phyloP scores from a whole-genome alignment of 2,113 vertebrate species.

The Trogon surrucura region DNA sequence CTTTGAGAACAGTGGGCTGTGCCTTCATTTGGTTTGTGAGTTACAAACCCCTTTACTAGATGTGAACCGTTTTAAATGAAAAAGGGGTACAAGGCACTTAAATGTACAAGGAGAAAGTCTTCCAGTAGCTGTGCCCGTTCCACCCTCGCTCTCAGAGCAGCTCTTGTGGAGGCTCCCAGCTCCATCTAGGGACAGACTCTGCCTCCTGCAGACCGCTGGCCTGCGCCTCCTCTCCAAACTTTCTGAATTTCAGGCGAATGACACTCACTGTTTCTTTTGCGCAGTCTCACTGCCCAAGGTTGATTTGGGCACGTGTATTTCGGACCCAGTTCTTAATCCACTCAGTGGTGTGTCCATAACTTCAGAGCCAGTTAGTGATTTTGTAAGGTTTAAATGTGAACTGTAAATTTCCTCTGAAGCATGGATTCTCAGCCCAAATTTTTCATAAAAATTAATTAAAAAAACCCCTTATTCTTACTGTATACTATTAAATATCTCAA shows the following conservation, averaged over 20 bases:
- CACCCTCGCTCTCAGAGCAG: rapidly evolving
- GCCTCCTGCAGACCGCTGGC: not conserved
- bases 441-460: not conserved
- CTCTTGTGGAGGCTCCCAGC: not conserved
- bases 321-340: not conserved
- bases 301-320: not conserved
- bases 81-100: not conserved
- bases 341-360: not conserved
- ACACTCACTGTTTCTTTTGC: not conserved
- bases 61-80: not conserved
- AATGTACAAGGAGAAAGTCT: not conserved
- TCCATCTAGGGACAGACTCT: not conserved
- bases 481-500: not conserved
- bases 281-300: not conserved
- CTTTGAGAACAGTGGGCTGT: not conserved
- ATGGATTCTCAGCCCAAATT: not conserved
- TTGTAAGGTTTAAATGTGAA: not conserved
- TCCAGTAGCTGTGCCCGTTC: not conserved
- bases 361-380: not conserved
- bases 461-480: not conserved
- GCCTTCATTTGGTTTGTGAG: not conserved
- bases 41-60: not conserved
- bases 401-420: not conserved
- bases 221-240: not conserved
- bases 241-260: not conserved